Conservation (phyloP, 1,140 invertebrate species). For the Pteromalus puparum region DNA sequence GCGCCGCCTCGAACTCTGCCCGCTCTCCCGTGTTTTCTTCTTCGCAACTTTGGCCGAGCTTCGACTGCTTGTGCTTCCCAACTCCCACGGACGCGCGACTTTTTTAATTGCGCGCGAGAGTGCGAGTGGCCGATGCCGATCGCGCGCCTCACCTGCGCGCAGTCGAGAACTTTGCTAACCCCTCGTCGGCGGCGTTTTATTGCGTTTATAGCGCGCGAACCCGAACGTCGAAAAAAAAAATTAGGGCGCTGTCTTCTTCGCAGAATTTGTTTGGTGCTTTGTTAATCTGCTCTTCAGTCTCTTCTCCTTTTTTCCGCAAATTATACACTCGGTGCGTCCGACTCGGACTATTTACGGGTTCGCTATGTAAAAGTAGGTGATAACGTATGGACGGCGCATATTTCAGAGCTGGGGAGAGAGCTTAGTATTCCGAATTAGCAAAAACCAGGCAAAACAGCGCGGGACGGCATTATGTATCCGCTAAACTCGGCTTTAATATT, state of each 20-base stretch:
- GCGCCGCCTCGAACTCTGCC: conserved; percentile 23
- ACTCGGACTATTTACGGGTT: not conserved
- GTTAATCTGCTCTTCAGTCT: too few species aligned
- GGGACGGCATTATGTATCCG: not conserved
- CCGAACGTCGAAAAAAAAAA: too few species aligned
- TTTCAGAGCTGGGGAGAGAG: not conserved
- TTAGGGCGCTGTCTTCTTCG: too few species aligned
- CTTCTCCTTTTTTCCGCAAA: too few species aligned
- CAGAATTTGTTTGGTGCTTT: too few species aligned
- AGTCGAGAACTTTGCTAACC: conserved; percentile 27
- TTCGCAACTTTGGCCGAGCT: not conserved
- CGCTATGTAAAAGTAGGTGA: conserved; percentile 1
- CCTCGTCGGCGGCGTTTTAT: conserved; percentile 28
- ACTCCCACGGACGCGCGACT: not conserved
- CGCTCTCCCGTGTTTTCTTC: not conserved
- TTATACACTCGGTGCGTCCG: too few species aligned
- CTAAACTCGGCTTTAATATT: conserved; percentile 26
- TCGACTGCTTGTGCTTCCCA: too few species aligned
- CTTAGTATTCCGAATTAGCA: not conserved
- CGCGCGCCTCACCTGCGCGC: not conserved
- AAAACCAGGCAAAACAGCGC: not conserved
- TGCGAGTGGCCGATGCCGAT: not conserved
- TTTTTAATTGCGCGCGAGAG: conserved; percentile 3
- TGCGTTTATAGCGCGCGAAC: too few species aligned
- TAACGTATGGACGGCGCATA: conserved; percentile 2